Evolutionary conservation across 2,888 invertebrate genomes (phyloP), one percentile per base, ranked within the genome.

Genomic region (Crocallis elinguaria): DNA sequence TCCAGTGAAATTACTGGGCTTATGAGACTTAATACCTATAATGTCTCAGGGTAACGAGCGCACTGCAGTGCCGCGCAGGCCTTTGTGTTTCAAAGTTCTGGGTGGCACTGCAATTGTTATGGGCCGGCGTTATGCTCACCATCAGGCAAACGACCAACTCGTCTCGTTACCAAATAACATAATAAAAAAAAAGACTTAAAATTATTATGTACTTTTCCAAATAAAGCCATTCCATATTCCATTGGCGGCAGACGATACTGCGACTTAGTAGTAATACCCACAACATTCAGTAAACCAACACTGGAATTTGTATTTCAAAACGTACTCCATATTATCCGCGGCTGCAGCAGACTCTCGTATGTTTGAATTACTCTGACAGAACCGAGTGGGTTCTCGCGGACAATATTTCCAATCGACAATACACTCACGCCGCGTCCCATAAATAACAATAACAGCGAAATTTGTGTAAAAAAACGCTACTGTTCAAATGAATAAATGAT

Each of bases 261-360:
- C 30, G 30, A 16, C 17, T 21, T 21, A 21, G 32, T 32, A 30
- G 21, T 32, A 25, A 25, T 25, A 25, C 16, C 13, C 25, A 44
- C 49, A 36, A 49, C 38, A 38, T 23, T n/a, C n/a, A 39, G 23
- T 52, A 48, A 36, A 48, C 37, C 36, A 46, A 17, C 56, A 54
- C 55, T 54, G 45, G 43, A 52, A 53, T 49, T 46, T 57, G 60
- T 59, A 57, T 62, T 64, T 56, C 60, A 60, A 60, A 71, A 62
- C 65, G 62, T 68, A 60, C 58, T 62, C 66, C 58, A 62, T 68
- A 66, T 69, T 71, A 70, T 69, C 63, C 60, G 57, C 64, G 63
- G 69, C 63, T 65, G 66, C 57, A 67, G 66, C 67, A 56, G 58
- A 64, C 65, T 64, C 71, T 64, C 71, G 66, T 73, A 67, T 68